phyloP scores from a whole-genome alignment of 2,113 vertebrate genomes.

The Hippolais icterina region DNA sequence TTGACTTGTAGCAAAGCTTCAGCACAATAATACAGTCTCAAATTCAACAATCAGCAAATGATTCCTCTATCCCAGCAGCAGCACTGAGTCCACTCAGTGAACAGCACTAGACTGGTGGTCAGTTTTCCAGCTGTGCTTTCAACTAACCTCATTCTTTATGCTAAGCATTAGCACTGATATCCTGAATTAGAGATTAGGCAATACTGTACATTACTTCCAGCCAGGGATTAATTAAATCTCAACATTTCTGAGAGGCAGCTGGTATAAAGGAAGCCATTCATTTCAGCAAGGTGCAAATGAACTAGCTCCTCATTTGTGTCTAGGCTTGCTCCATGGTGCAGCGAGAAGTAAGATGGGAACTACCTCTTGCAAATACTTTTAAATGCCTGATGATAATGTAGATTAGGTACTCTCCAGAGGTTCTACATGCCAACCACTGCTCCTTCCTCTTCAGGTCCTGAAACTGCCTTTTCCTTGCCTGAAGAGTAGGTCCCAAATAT shows the following conservation, averaged over 20 bases:
- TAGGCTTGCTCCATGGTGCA: neutral
- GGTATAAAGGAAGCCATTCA: constrained; percentile 19
- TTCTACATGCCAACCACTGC: neutral
- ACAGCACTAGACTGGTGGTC: fast-evolving
- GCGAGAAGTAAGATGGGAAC: neutral
- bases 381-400: neutral
- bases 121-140: neutral
- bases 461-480: neutral
- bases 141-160: neutral
- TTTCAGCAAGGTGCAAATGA: neutral
- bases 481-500: neutral
- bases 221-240: constrained; percentile 45
- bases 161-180: neutral
- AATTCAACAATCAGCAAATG: neutral
- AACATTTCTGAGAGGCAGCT: neutral
- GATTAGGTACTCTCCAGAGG: neutral
- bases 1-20: neutral
- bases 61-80: neutral
- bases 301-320: neutral
- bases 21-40: neutral
- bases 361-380: neutral
- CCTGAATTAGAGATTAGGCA: constrained; percentile 2
- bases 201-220: constrained; percentile 16
- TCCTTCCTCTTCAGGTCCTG: neutral
- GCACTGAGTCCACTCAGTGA: neutral